These are phyloP conservation scores for Naja naja DNA, from an alignment of 2,113 vertebrate genomes.

Conservation along the genomic window DNA sequence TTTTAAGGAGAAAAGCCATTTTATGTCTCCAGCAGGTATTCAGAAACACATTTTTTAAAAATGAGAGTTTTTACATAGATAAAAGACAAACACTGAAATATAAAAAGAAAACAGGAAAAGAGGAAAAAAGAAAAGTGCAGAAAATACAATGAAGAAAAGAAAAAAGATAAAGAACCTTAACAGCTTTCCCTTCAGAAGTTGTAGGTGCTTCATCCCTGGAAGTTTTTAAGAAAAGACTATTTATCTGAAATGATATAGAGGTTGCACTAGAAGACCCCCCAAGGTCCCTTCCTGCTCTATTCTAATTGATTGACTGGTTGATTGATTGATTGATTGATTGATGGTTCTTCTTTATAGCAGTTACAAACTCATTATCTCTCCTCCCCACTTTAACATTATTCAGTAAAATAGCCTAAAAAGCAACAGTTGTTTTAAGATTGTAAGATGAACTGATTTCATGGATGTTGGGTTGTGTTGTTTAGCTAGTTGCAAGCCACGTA, in stretches of 20 bases:
- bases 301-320: not conserved
- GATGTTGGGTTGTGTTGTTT: not conserved
- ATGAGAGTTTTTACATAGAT: not conserved
- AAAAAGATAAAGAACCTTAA: not conserved
- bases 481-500: not conserved
- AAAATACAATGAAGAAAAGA: not conserved
- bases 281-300: not conserved
- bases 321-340: not conserved
- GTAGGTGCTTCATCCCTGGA: not conserved
- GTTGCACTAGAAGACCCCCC: not conserved
- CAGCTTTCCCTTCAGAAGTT: not conserved
- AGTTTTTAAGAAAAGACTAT: not conserved
- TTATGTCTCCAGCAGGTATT: not conserved
- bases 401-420: not conserved
- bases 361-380: not conserved
- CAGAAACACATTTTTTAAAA: not conserved
- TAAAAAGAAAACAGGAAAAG: not conserved
- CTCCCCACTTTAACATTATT: not conserved
- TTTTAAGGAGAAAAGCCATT: not conserved
- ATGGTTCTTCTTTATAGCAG: not conserved
- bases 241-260: not conserved
- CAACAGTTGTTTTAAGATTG: not conserved
- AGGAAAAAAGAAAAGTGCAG: not conserved
- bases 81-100: not conserved
- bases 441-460: not conserved